Percentiles rank a stretch among this genome's conserved stretches.
Conservation (phyloP, 37 sponge, comb jelly and placozoan species). For the Theonella swinhoei region DNA sequence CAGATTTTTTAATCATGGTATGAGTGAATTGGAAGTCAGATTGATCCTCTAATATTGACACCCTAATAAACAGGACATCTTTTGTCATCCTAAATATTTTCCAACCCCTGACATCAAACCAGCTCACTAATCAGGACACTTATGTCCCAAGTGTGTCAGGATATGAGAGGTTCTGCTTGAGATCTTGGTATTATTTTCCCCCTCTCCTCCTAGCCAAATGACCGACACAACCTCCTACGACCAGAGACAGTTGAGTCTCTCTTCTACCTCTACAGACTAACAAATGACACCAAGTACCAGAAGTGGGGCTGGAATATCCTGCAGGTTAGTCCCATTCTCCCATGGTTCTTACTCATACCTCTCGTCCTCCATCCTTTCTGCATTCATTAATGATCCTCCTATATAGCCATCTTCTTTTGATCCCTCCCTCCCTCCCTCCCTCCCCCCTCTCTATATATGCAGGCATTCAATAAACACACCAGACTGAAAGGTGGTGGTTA, state of each 20-base stretch:
- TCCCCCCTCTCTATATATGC: neutral
- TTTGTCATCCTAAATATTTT: too few relatives aligned
- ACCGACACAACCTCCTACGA: conserved; percentile 90
- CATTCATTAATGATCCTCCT: neutral
- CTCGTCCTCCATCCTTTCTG: too few relatives aligned
- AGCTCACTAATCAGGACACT: neutral
- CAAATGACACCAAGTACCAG: conserved; percentile 77
- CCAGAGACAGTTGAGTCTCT: conserved; percentile 98
- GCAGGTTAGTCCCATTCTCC: conserved; percentile 10
- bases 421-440: conserved; percentile 1
- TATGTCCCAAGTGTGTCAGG: too few relatives aligned
- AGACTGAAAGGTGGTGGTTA: conserved; percentile 73
- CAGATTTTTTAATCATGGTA: conserved; percentile 66
- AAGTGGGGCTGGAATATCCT: conserved; percentile 97
- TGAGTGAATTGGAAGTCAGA: neutral
- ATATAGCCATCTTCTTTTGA: neutral
- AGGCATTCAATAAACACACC: conserved; percentile 83
- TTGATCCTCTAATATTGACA: too few relatives aligned
- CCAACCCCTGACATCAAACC: too few relatives aligned
- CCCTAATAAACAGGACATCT: too few relatives aligned
- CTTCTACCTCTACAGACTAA: conserved; percentile 87
- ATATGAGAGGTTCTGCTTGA: too few relatives aligned
- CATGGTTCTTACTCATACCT: neutral
- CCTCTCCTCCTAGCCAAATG: conserved; percentile 62
- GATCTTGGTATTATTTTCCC: too few relatives aligned